Base-by-base conservation (phyloP, 2,888 invertebrate species). In the Lasius platythorax region DNA sequence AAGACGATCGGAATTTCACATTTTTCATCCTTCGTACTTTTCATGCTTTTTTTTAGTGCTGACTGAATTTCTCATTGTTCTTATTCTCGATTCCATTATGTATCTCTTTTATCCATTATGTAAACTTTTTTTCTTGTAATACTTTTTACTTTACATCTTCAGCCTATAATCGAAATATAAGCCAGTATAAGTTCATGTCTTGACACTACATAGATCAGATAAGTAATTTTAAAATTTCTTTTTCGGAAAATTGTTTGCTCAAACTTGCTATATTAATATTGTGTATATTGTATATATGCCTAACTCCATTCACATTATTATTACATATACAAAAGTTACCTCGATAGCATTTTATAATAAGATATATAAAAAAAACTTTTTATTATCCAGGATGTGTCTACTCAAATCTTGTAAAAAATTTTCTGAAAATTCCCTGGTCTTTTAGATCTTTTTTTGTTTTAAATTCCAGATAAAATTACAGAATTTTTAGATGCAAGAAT, bases 1-100 rank as follows among this genome's bases (percentile, higher is more conserved):
- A 46, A 43, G 58, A 46, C 73, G 12, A 61, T 79, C 11, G 12
- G 72, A 61, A 30, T 68, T n/a, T 15, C 50, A 68, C 12, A 68
- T 28, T 28, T 53, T 28, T 76, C 37, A 64, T 67, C 2, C 15
- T 9, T 23, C 15, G 3, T 74, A 43, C 3, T 75, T 66, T 75
- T 33, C 74, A 23, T 33, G 11, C 15, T 64, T 46, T 37, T 43
- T 43, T 61, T 15, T 75, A 66, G 50, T 11, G 3, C 15, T 12
- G 5, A 63, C 30, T 15, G 12, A 63, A 66, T 50, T 74, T 68
- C 8, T 33, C 3, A 8, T 33, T 53, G n/a, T 33, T 75, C 15
- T 63, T 74, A 74, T 74, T 74, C 43, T 63, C 8, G 30, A 58
- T 23, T 33, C 15, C 23, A 23, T 72, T 73, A 46, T 18, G 15